Base-by-base conservation (phyloP, 30 jellyfish, hydroid and myxozoan genomes). In the Thelohanellus kitauei region DNA sequence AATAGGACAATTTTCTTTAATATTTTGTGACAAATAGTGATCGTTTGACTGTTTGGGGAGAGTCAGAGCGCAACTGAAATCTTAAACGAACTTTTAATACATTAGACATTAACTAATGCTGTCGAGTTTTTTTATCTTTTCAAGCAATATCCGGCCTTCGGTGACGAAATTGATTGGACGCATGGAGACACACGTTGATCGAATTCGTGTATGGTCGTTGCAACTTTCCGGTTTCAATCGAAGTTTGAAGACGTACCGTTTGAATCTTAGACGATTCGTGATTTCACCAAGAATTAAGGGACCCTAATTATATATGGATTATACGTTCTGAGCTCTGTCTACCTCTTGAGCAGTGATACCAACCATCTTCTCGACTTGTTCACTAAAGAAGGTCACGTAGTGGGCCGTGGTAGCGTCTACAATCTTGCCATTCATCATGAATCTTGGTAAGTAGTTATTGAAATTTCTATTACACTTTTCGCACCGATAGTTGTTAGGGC, bases 141-240 rank as follows among this genome's bases (percentile, higher is more conserved):
- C 84, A 39, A 82, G 33, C 22, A 82, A 62, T 32, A 67, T 31
- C 40, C 60, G 60, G 18, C 84, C 53, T 27, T 66, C 99, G 2
- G 58, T 57, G 16, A 18, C 18, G 50, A 43, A 82, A 47, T 82
- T 56, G 23, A 82, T 43, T 4, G 86, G 90, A 0, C 43, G 38
- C 13, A 67, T 87, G 4, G 52, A 33, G n/a, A 66, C 67, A 33
- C 87, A 63, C 4, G 84, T 19, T 41, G 80, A 69, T 43, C 67
- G 67, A 45, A 82, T 45, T 22, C 90, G 48, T 5, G 66, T 32
- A 30, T 82, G 90, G 42, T 82, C 99, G 43, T 82, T 82, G 50
- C 59, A 82, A n/a, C 73, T 45, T 20, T 82, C 99, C 57, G 67
- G 60, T 40, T 82, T 82, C 1, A 89, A 86, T 9, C 99, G 90